Conservation (phyloP, 1,140 invertebrate species). For the Copidosoma floridanum region DNA sequence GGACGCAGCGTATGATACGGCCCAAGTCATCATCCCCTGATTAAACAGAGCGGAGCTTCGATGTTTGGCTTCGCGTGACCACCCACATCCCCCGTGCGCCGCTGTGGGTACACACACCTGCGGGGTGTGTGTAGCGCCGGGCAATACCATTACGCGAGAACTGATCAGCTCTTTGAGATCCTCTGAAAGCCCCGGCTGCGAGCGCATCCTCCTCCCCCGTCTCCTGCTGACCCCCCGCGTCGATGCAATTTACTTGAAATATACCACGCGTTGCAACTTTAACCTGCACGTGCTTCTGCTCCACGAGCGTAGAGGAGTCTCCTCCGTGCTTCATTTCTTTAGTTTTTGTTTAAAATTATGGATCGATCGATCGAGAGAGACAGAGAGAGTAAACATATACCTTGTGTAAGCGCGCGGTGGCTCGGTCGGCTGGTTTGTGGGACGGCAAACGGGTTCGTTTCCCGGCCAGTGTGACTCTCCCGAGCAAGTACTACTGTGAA, state of each 20-base stretch:
- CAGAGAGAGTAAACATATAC: too few relatives aligned
- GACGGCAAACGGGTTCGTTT: too few relatives aligned
- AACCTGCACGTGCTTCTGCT: too few relatives aligned
- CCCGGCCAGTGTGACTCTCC: too few relatives aligned
- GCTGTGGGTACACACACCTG: too few relatives aligned
- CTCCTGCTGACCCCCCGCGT: neutral
- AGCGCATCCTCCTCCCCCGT: neutral
- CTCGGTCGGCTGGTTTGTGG: too few relatives aligned
- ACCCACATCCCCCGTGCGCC: conserved; percentile 3
- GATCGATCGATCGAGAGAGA: neutral
- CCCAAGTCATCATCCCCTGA: conserved; percentile 35
- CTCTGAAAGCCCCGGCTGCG: neutral
- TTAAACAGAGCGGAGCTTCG: conserved; percentile 30
- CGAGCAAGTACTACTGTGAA: too few relatives aligned
- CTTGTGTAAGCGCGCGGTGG: too few relatives aligned
- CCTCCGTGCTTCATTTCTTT: neutral
- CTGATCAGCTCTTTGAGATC: conserved; percentile 11
- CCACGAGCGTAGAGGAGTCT: neutral
- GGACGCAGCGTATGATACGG: too few relatives aligned
- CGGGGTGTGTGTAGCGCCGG: neutral
- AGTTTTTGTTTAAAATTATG: neutral
- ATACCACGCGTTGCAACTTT: neutral
- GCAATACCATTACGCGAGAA: conserved; percentile 11
- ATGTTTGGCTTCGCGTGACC: conserved; percentile 35
- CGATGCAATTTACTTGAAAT: conserved; percentile 10